A percentile compares a stretch with the other conserved stretches of the same genome.
These are phyloP conservation scores for Drosophila ercepeae DNA, from an alignment of 1,140 invertebrate species.

Conservation along the genomic window DNA sequence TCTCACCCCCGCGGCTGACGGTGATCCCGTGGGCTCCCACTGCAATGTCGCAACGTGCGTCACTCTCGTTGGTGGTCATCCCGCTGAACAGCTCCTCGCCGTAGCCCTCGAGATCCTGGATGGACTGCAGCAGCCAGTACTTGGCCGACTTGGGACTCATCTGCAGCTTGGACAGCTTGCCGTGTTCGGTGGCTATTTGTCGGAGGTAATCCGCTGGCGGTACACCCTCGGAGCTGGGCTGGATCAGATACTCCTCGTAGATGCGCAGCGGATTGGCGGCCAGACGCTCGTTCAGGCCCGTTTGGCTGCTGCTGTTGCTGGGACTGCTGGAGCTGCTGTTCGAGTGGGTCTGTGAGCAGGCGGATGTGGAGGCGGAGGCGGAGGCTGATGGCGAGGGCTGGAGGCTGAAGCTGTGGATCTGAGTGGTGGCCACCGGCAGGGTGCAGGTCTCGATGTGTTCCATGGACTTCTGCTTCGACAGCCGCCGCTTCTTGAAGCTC, in stretches of 20 bases:
- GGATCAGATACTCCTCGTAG: slow-evolving; percentile 76
- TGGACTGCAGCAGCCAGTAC: slow-evolving; percentile 92
- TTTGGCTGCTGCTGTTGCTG: slow-evolving; percentile 70
- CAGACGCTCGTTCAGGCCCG: slow-evolving; percentile 61
- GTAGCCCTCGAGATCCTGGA: slow-evolving; percentile 89
- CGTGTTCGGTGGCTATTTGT: slow-evolving; percentile 78
- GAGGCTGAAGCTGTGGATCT: slow-evolving; percentile 24
- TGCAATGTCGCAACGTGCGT: slow-evolving; percentile 73
- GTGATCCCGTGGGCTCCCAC: slow-evolving; percentile 93
- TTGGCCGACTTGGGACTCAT: slow-evolving; percentile 86
- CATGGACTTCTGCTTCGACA: slow-evolving; percentile 80
- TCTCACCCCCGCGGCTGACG: slow-evolving; percentile 86
- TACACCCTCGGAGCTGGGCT: slow-evolving; percentile 34
- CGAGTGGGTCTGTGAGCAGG: slow-evolving; percentile 47
- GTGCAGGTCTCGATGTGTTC: slow-evolving; percentile 72
- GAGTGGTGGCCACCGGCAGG: background rate
- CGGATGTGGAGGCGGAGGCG: slow-evolving; percentile 37
- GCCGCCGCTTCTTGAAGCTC: slow-evolving; percentile 76
- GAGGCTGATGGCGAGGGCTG: slow-evolving; percentile 60
- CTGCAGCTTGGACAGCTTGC: slow-evolving; percentile 70
- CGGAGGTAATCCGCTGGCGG: slow-evolving; percentile 70
- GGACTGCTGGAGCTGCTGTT: slow-evolving; percentile 68
- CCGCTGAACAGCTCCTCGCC: slow-evolving; percentile 93
- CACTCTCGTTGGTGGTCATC: slow-evolving; percentile 85
- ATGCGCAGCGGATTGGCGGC: slow-evolving; percentile 64